Conservation (phyloP, 2,113 vertebrate species). For the Petroica traversi region DNA sequence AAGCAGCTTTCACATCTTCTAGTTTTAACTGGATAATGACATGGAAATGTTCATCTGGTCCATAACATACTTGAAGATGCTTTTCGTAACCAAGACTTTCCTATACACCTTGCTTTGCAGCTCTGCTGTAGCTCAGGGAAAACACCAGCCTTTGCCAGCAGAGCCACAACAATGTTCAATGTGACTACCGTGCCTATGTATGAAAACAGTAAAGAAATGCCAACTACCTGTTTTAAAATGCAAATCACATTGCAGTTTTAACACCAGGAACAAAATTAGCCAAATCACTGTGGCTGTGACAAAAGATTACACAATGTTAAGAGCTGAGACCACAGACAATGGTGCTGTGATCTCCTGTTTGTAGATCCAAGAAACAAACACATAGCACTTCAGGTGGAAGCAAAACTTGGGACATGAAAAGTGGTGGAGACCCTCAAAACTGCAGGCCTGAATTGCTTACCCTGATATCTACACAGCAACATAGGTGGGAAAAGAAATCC, state of each 20-base stretch:
- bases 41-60: not conserved
- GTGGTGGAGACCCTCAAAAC: not conserved
- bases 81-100: not conserved
- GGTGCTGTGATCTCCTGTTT: not conserved
- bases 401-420: not conserved
- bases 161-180: fast-evolving
- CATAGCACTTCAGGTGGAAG: not conserved
- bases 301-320: not conserved
- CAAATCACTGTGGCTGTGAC: not conserved
- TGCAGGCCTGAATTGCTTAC: not conserved
- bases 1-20: not conserved
- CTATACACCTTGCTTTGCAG: not conserved
- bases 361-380: not conserved
- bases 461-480: not conserved
- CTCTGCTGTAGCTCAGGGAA: not conserved
- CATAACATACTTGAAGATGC: not conserved
- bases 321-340: not conserved
- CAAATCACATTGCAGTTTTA: not conserved
- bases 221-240: not conserved
- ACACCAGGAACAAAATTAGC: not conserved
- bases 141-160: not conserved
- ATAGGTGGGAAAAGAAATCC: not conserved
- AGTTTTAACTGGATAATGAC: not conserved
- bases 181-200: not conserved
- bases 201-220: not conserved